Percentiles rank a stretch among this genome's conserved stretches.
These are phyloP conservation scores for Ophioderma brevispina DNA, from an alignment of 35 echinoderm and acorn worm species.

Conservation along the genomic window DNA sequence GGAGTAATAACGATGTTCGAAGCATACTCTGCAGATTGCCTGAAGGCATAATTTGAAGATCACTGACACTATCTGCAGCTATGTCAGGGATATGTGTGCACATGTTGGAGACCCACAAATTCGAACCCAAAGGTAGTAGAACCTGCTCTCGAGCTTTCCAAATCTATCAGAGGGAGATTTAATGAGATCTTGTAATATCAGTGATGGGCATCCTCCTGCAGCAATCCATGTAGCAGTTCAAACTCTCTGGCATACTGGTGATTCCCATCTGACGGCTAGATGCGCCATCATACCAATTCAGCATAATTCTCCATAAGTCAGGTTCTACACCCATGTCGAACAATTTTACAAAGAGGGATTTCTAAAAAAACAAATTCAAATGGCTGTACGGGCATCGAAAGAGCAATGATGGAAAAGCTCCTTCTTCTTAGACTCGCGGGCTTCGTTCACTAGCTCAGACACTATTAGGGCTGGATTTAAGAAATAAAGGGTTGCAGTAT, in stretches of 20 bases:
- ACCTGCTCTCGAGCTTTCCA: neutral
- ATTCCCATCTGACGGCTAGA: neutral
- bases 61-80: neutral
- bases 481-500: no score
- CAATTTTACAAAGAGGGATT: no score
- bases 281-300: neutral
- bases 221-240: neutral
- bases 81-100: neutral
- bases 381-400: neutral
- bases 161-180: neutral
- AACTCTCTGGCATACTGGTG: neutral
- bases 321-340: no score
- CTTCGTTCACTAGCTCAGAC: neutral
- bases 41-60: neutral
- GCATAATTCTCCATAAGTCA: neutral
- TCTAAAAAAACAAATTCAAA: neutral
- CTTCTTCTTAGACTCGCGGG: neutral
- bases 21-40: neutral
- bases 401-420: neutral
- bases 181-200: slow-evolving; percentile 7
- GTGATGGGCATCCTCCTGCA: neutral
- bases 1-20: neutral
- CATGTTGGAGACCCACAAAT: neutral
- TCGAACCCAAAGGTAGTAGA: neutral
- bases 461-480: neutral